Evolutionary conservation across 2,113 vertebrate genomes (phyloP).

Genomic region (Salvelinus sp.): DNA sequence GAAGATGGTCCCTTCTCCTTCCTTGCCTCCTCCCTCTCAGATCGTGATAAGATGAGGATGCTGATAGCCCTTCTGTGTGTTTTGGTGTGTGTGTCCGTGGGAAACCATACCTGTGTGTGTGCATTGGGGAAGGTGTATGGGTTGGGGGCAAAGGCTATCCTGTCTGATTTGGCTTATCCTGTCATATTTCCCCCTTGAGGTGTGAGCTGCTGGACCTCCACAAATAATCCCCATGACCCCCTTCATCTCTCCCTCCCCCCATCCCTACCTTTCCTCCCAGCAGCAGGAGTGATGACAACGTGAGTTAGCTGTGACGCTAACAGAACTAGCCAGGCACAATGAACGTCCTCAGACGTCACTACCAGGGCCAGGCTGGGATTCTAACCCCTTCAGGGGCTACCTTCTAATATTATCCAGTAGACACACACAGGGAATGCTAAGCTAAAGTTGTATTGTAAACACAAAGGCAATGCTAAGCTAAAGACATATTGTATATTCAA

Average conservation of each 20-base stretch:
- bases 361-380: conserved; percentile 14
- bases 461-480: too few relatives aligned
- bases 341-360: conserved; percentile 53
- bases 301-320: conserved; percentile 57
- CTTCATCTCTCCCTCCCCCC: conserved; percentile 38
- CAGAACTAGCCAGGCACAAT: conserved; percentile 63
- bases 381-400: conserved; percentile 13
- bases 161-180: conserved; percentile 67
- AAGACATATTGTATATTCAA: too few relatives aligned
- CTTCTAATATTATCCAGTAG: neutral
- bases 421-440: neutral
- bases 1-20: too few relatives aligned
- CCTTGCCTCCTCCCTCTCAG: too few relatives aligned
- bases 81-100: too few relatives aligned
- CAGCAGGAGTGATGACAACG: conserved; percentile 51
- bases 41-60: too few relatives aligned
- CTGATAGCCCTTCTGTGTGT: too few relatives aligned
- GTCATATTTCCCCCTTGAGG: conserved; percentile 73
- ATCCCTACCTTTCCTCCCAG: conserved; percentile 62
- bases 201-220: conserved; percentile 53
- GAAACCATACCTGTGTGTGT: too few relatives aligned
- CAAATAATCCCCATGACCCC: neutral
- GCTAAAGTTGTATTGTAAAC: too few relatives aligned
- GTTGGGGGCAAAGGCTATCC: conserved; percentile 14
- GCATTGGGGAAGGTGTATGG: neutral